phyloP scores from a whole-genome alignment of 1,140 invertebrate species.

The Solenopsis invicta region DNA sequence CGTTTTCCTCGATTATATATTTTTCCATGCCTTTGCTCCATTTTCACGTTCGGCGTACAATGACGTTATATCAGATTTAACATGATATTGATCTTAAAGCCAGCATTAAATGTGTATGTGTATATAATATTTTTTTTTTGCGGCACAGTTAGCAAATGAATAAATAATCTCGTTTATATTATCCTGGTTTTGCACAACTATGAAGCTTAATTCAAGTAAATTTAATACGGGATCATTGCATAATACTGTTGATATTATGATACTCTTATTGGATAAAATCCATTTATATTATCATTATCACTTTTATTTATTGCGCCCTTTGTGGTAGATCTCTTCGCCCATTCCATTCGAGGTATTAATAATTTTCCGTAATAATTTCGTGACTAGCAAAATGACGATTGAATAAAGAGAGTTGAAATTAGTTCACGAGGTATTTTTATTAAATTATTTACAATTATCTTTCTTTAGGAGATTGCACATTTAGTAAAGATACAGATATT shows the following conservation, averaged over 20 bases:
- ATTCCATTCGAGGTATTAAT: slow-evolving; percentile 37
- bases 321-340: neutral
- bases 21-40: slow-evolving; percentile 24
- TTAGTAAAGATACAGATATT: neutral
- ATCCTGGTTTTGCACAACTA: neutral
- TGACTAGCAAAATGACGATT: neutral
- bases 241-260: neutral
- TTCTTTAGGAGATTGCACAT: neutral
- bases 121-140: slow-evolving; percentile 1
- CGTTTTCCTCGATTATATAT: slow-evolving; percentile 42
- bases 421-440: slow-evolving; percentile 15
- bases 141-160: neutral
- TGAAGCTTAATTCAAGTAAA: slow-evolving; percentile 44
- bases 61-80: slow-evolving; percentile 35
- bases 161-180: slow-evolving; percentile 28
- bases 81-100: slow-evolving; percentile 47
- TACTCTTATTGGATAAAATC: slow-evolving; percentile 33
- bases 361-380: slow-evolving; percentile 37
- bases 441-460: slow-evolving; percentile 20
- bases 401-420: slow-evolving; percentile 17
- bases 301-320: slow-evolving; percentile 44
- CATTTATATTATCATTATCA: slow-evolving; percentile 43
- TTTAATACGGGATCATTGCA: slow-evolving; percentile 13
- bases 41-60: slow-evolving; percentile 21
- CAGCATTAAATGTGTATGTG: slow-evolving; percentile 1